Evolutionary conservation across 2,888 invertebrate species (phyloP).

Genomic region (Chrysopilus asiliformis): DNA sequence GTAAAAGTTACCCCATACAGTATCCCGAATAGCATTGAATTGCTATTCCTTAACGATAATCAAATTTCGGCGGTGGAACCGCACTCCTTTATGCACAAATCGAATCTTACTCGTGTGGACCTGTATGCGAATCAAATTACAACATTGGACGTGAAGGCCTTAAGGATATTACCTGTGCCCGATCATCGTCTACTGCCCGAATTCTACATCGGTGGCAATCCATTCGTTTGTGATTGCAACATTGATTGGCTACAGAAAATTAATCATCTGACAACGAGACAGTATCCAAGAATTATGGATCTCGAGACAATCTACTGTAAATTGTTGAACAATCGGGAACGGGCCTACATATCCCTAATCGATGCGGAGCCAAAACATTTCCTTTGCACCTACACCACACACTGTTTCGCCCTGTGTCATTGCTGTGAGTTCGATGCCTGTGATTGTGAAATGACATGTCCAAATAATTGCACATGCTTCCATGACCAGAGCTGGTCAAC

Average conservation of each 20-base stretch:
- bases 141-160: constrained; percentile 77
- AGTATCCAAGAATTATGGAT: constrained; percentile 85
- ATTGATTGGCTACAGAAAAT: constrained; percentile 92
- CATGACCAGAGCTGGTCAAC: constrained; percentile 89
- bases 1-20: constrained; percentile 59
- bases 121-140: constrained; percentile 85
- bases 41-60: constrained; percentile 81
- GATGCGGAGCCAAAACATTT: constrained; percentile 83
- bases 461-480: constrained; percentile 85
- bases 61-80: constrained; percentile 72
- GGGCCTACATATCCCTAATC: constrained; percentile 70
- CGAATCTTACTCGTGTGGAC: constrained; percentile 79
- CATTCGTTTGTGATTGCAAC: constrained; percentile 87
- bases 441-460: constrained; percentile 96
- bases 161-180: constrained; percentile 68
- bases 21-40: constrained; percentile 72
- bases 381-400: constrained; percentile 81
- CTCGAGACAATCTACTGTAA: constrained; percentile 81
- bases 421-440: constrained; percentile 96
- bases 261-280: constrained; percentile 70
- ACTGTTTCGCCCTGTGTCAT: constrained; percentile 88
- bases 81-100: constrained; percentile 78
- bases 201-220: constrained; percentile 89
- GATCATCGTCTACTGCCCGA: constrained; percentile 65
- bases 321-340: constrained; percentile 69